These are phyloP conservation scores for Naso thynnoides DNA, from an alignment of 2,797 vertebrate species.

Conservation along the genomic window DNA sequence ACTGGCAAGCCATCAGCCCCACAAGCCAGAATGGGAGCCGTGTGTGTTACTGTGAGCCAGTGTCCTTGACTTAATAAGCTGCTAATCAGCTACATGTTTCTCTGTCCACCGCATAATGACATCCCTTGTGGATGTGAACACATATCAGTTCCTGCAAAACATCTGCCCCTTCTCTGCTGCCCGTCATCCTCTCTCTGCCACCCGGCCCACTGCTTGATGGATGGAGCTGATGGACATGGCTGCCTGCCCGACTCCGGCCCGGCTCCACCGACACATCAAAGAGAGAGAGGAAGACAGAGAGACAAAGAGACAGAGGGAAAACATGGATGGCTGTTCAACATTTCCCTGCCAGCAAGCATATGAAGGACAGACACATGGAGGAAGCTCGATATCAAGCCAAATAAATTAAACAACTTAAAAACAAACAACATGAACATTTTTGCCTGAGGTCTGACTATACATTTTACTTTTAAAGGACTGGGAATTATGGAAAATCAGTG, in stretches of 20 bases:
- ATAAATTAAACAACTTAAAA: background rate
- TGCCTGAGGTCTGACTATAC: background rate
- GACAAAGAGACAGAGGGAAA: slow-evolving; percentile 31
- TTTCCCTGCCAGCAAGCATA: slow-evolving; percentile 27
- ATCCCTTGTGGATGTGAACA: slow-evolving; percentile 72
- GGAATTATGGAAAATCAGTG: background rate
- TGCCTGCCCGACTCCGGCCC: slow-evolving; percentile 57
- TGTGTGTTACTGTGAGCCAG: slow-evolving; percentile 49
- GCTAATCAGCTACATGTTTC: slow-evolving; percentile 79
- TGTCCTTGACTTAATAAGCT: slow-evolving; percentile 82
- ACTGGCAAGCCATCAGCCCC: slow-evolving; percentile 50
- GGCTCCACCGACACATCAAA: slow-evolving; percentile 57
- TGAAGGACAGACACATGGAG: slow-evolving; percentile 44
- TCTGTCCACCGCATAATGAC: slow-evolving; percentile 74
- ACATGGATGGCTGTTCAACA: slow-evolving; percentile 32
- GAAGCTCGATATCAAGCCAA: slow-evolving; percentile 31
- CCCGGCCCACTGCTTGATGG: slow-evolving; percentile 65
- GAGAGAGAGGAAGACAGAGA: slow-evolving; percentile 32
- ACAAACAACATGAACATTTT: background rate
- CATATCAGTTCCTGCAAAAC: slow-evolving; percentile 74
- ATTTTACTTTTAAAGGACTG: background rate
- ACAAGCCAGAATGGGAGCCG: slow-evolving; percentile 43
- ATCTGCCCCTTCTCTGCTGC: slow-evolving; percentile 80
- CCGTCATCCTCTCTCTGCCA: slow-evolving; percentile 66
- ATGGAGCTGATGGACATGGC: slow-evolving; percentile 76